phyloP scores from a whole-genome alignment of 1,140 invertebrate genomes.

The Stenopsyche tienmushanensis region DNA sequence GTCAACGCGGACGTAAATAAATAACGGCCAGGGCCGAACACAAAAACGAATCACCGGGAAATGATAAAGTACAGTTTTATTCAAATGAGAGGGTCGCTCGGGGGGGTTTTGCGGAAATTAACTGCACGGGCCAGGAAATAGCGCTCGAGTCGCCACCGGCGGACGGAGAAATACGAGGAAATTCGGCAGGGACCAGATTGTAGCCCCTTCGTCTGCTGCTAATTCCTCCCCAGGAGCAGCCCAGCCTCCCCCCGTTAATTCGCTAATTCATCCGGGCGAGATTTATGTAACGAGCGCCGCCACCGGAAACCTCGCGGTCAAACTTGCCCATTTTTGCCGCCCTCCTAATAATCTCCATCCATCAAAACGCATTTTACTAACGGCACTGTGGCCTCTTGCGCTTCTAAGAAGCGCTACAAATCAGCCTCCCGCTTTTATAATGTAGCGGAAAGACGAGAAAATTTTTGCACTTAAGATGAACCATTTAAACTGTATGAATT shows the following conservation, averaged over 20 bases:
- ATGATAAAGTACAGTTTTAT: slow-evolving; percentile 41
- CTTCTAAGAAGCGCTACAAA: too few species aligned
- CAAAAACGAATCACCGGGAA: slow-evolving; percentile 37
- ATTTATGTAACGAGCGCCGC: slow-evolving; percentile 11
- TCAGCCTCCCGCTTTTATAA: too few species aligned
- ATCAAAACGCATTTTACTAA: too few species aligned
- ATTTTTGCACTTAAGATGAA: too few species aligned
- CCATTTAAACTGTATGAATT: too few species aligned
- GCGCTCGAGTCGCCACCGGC: slow-evolving; percentile 7
- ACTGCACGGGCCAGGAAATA: slow-evolving; percentile 38
- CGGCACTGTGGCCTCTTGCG: too few species aligned
- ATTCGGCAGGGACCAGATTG: slow-evolving; percentile 10
- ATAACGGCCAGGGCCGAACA: slow-evolving; percentile 33
- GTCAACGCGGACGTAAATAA: slow-evolving; percentile 38
- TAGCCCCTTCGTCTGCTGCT: neutral
- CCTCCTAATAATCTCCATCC: too few species aligned
- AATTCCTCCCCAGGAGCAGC: neutral
- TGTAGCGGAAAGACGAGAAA: too few species aligned
- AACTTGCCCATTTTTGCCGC: neutral
- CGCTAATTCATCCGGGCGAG: slow-evolving; percentile 23
- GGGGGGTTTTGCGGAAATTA: slow-evolving; percentile 34
- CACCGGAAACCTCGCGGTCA: neutral
- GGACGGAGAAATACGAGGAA: slow-evolving; percentile 8
- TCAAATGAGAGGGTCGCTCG: slow-evolving; percentile 35
- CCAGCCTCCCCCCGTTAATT: slow-evolving; percentile 19